Conservation (phyloP, 2,797 vertebrate genomes). For the Scleropages formosus region DNA sequence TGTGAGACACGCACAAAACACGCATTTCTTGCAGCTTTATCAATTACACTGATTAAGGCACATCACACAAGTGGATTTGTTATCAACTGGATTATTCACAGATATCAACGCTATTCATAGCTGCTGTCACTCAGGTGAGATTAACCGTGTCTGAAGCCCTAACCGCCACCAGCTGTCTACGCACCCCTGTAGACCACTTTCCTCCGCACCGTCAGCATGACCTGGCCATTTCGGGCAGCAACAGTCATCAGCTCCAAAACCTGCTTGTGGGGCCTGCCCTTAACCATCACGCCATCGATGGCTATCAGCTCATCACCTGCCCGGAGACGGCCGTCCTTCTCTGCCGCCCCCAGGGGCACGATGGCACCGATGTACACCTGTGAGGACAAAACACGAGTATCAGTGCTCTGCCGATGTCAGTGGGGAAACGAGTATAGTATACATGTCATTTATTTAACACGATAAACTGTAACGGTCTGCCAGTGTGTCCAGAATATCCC, state of each 20-base stretch:
- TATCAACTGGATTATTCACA: too few species aligned
- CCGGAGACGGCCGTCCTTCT: conserved; percentile 89
- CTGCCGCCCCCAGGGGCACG: conserved; percentile 89
- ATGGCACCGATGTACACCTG: conserved; percentile 97
- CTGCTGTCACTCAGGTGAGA: too few species aligned
- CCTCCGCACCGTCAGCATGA: conserved; percentile 88
- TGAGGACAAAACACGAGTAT: conserved; percentile 30
- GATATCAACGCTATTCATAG: too few species aligned
- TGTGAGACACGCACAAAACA: too few species aligned
- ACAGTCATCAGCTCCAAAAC: conserved; percentile 96
- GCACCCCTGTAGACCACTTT: conserved; percentile 81
- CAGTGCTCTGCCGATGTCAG: not conserved
- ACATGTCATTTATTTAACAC: not conserved
- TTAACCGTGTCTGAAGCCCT: not conserved
- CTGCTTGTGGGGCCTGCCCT: conserved; percentile 94
- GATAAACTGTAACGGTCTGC: too few species aligned
- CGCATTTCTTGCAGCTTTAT: too few species aligned
- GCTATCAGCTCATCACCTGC: conserved; percentile 93
- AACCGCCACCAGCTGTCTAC: conserved; percentile 19
- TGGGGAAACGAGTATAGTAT: not conserved
- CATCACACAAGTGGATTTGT: too few species aligned
- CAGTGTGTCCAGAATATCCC: too few species aligned
- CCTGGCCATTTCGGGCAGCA: conserved; percentile 91
- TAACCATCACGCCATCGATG: conserved; percentile 89
- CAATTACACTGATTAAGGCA: too few species aligned